Conservation (phyloP, 2,113 vertebrate genomes). For the Nesoenas mayeri region DNA sequence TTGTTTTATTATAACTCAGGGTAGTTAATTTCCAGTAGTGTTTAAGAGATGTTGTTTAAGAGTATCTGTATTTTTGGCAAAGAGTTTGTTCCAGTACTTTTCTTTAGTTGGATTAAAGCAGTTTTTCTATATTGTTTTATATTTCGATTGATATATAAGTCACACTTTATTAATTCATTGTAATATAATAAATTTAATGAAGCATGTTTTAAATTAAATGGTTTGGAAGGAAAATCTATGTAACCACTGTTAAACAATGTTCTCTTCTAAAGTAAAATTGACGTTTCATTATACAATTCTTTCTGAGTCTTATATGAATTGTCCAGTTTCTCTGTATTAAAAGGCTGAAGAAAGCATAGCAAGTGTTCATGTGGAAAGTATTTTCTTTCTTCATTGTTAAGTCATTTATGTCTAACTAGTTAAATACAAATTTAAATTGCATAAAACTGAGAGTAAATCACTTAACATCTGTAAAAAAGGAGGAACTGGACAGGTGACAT, state of each 20-base stretch:
- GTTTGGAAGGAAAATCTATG: conserved; percentile 7
- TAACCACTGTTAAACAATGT: not conserved
- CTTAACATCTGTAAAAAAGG: not conserved
- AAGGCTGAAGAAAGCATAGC: not conserved
- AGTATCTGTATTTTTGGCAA: not conserved
- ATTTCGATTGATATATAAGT: not conserved
- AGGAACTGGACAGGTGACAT: conserved; percentile 4
- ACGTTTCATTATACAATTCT: not conserved
- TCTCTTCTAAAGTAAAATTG: not conserved
- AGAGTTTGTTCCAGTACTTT: not conserved
- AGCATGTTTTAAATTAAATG: not conserved
- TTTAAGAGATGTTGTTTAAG: not conserved
- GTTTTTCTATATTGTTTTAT: not conserved
- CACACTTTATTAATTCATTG: not conserved
- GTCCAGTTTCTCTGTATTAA: not conserved
- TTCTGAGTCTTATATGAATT: not conserved
- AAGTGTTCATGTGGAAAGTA: not conserved
- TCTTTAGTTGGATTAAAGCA: not conserved
- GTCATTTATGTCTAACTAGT: not conserved
- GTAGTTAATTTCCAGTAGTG: not conserved
- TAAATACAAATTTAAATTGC: not conserved
- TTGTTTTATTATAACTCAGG: not conserved
- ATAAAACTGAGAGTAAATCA: not conserved
- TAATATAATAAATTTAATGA: not conserved
- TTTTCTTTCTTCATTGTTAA: not conserved